These are phyloP conservation scores for Tetraneura akinire DNA, from an alignment of 1,140 invertebrate species.

Conservation along the genomic window DNA sequence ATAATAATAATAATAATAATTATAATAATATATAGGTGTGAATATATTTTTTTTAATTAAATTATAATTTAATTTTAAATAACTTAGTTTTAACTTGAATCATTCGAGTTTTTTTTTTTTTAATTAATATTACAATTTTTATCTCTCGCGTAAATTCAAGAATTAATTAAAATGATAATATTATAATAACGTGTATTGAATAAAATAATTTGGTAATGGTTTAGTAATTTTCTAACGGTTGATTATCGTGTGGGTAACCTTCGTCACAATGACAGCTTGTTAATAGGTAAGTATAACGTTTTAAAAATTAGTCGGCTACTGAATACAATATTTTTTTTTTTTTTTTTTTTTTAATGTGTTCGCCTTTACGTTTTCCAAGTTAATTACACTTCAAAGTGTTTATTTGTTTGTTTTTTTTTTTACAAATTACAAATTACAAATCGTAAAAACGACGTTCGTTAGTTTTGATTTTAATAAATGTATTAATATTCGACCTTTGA, in stretches of 20 bases:
- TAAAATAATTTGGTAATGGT: neutral
- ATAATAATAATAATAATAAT: too few relatives aligned
- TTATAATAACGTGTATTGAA: too few relatives aligned
- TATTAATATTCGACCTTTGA: neutral
- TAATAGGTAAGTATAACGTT: neutral
- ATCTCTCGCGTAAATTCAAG: too few relatives aligned
- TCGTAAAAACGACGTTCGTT: conserved; percentile 1
- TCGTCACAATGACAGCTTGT: conserved; percentile 21
- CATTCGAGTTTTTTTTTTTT: too few relatives aligned
- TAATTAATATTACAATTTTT: too few relatives aligned
- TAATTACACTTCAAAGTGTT: neutral
- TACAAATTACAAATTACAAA: neutral
- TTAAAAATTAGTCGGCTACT: too few relatives aligned
- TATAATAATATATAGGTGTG: too few relatives aligned
- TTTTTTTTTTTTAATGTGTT: conserved; percentile 13
- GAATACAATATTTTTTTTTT: conserved; percentile 25
- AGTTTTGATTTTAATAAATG: conserved; percentile 10
- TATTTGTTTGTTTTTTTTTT: neutral
- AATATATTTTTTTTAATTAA: too few relatives aligned
- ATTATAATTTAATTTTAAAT: too few relatives aligned
- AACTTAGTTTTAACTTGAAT: too few relatives aligned
- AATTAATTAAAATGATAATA: too few relatives aligned
- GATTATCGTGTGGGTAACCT: neutral
- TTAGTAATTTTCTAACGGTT: neutral
- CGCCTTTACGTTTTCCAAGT: neutral